Conservation (phyloP, 2,113 vertebrate species). For the Pituophis catenifer region DNA sequence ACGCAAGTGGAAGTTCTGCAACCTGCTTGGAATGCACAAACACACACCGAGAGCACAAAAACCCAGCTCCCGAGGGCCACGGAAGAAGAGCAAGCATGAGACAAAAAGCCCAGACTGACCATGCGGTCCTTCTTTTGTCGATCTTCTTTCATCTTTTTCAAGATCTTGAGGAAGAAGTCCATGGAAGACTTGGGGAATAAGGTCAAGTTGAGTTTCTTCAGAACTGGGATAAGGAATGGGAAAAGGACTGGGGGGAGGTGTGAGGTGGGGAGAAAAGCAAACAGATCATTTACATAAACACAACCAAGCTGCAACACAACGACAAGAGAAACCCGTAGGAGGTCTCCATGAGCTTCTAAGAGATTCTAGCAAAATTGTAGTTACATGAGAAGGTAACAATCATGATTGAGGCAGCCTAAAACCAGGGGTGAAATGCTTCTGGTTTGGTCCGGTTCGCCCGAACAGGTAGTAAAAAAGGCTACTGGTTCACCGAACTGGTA, state of each 20-base stretch:
- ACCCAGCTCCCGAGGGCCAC: neutral
- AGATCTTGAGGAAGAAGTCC: conserved; percentile 63
- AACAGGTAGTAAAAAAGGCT: too few relatives aligned
- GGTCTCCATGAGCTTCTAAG: neutral
- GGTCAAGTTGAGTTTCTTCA: conserved; percentile 70
- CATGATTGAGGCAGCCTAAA: neutral
- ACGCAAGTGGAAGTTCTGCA: neutral
- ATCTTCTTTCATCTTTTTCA: conserved; percentile 72
- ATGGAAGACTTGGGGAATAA: conserved; percentile 58
- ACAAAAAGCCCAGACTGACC: conserved; percentile 42
- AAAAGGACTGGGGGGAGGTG: conserved; percentile 64
- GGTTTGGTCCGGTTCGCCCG: too few relatives aligned
- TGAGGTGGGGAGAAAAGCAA: neutral
- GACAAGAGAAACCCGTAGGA: neutral
- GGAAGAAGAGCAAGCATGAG: neutral
- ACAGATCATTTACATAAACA: neutral
- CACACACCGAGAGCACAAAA: neutral
- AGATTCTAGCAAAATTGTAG: neutral
- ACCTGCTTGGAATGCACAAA: neutral
- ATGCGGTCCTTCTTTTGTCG: conserved; percentile 10
- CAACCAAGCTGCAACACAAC: rapidly evolving
- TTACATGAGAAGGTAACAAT: neutral
- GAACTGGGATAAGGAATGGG: conserved; percentile 59
- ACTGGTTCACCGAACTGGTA: too few relatives aligned
- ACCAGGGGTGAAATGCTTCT: too few relatives aligned